A percentile compares a stretch with the other conserved stretches of the same genome.
Conservation (phyloP, 2,888 invertebrate species). For the Rhopalosiphum nymphaeae region DNA sequence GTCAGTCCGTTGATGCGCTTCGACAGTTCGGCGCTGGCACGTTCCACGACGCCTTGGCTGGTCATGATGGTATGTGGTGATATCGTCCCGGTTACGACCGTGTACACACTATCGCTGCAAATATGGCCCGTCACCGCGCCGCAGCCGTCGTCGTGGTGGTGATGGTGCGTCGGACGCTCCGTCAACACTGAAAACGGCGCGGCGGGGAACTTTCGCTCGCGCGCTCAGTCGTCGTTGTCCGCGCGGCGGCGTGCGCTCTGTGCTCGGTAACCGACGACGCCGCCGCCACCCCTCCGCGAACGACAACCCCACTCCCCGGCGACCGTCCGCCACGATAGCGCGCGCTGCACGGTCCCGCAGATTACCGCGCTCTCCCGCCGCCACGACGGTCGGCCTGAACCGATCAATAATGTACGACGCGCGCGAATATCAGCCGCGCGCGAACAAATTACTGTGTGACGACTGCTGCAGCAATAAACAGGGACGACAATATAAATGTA, state of each 20-base stretch:
- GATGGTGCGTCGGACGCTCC: conserved; percentile 60
- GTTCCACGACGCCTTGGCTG: conserved; percentile 90
- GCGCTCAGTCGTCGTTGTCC: conserved; percentile 35
- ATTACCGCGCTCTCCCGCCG: conserved; percentile 49
- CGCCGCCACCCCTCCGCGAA: conserved; percentile 15
- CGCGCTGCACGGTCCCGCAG: background rate
- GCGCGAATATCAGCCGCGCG: conserved; percentile 35
- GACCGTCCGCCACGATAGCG: background rate
- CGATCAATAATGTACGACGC: conserved; percentile 61
- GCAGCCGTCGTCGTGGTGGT: conserved; percentile 32
- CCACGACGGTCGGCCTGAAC: conserved; percentile 51
- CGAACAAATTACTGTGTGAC: conserved; percentile 32
- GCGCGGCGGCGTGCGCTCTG: conserved; percentile 51
- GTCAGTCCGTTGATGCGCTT: conserved; percentile 89
- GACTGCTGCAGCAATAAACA: background rate
- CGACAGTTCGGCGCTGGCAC: conserved; percentile 89
- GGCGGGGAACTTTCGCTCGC: conserved; percentile 59
- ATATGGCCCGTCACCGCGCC: background rate
- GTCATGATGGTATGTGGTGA: conserved; percentile 78
- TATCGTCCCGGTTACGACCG: background rate
- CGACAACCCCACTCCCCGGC: background rate
- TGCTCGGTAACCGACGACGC: conserved; percentile 29
- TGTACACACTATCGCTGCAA: background rate
- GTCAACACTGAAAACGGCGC: conserved; percentile 60
- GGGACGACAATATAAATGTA: background rate